Conservation (phyloP, 2,888 invertebrate genomes). For the Nephrotoma appendiculata region DNA sequence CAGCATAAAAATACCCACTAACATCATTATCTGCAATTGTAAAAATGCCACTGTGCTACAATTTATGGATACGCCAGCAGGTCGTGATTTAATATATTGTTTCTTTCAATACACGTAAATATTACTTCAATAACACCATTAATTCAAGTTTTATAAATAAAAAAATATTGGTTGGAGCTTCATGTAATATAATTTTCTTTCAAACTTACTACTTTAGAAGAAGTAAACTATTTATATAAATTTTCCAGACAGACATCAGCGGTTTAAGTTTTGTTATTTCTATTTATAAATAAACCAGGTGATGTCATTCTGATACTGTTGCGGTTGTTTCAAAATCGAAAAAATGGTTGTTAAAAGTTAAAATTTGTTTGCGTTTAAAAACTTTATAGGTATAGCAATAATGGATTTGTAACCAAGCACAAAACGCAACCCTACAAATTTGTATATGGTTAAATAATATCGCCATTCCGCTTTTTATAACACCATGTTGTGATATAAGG, state of each 20-base stretch:
- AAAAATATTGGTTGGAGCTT: not conserved
- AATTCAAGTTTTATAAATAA: not conserved
- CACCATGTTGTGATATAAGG: too few relatives aligned
- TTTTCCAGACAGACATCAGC: not conserved
- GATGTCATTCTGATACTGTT: not conserved
- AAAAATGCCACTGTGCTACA: not conserved
- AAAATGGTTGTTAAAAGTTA: not conserved
- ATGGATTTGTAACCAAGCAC: too few relatives aligned
- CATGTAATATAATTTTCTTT: not conserved
- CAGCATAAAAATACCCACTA: not conserved
- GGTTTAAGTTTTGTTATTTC: not conserved
- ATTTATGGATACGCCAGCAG: not conserved
- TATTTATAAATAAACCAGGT: not conserved
- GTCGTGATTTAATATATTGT: not conserved
- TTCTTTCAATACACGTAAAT: not conserved
- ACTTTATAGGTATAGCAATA: too few relatives aligned
- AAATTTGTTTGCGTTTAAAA: not conserved
- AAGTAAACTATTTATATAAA: not conserved
- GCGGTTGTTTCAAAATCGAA: not conserved
- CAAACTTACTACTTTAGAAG: not conserved
- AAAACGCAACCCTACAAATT: too few relatives aligned
- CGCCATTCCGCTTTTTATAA: too few relatives aligned
- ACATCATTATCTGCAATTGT: not conserved
- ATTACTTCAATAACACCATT: not conserved
- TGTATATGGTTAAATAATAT: too few relatives aligned